Conservation (phyloP, 2,797 vertebrate species). For the Mastacembelus armatus region DNA sequence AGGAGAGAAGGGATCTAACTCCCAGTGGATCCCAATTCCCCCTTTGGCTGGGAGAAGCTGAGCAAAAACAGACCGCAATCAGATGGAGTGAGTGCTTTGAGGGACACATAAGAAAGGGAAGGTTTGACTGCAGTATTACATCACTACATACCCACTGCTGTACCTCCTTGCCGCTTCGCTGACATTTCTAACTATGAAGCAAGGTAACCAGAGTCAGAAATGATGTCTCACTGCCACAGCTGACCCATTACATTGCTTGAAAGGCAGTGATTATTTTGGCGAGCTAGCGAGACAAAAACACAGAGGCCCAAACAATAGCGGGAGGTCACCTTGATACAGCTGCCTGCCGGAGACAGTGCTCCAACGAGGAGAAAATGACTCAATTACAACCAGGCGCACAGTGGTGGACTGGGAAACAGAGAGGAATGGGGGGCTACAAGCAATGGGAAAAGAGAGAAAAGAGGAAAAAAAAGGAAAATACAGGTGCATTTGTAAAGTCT, state of each 20-base stretch:
- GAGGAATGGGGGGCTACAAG: constrained; percentile 7
- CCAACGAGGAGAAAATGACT: constrained; percentile 77
- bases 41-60: constrained; percentile 33
- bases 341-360: constrained; percentile 69
- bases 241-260: constrained; percentile 68
- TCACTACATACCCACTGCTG: constrained; percentile 45
- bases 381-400: constrained; percentile 71
- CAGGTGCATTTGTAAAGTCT: constrained; percentile 26
- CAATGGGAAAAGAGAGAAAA: neutral
- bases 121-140: constrained; percentile 66
- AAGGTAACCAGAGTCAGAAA: constrained; percentile 61
- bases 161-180: constrained; percentile 39
- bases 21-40: constrained; percentile 29
- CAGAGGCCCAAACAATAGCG: constrained; percentile 73
- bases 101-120: constrained; percentile 30
- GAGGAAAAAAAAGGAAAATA: constrained; percentile 6
- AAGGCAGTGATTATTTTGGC: constrained; percentile 72
- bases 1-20: constrained; percentile 40
- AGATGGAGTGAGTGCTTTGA: constrained; percentile 15
- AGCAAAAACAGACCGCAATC: constrained; percentile 34
- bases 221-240: constrained; percentile 61
- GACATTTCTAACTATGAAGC: constrained; percentile 64
- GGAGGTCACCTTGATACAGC: constrained; percentile 83
- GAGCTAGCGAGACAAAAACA: constrained; percentile 73
- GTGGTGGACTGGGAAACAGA: constrained; percentile 35